Conservation (phyloP, 2,888 invertebrate genomes). For the Branchipolynoe longqiensis region DNA sequence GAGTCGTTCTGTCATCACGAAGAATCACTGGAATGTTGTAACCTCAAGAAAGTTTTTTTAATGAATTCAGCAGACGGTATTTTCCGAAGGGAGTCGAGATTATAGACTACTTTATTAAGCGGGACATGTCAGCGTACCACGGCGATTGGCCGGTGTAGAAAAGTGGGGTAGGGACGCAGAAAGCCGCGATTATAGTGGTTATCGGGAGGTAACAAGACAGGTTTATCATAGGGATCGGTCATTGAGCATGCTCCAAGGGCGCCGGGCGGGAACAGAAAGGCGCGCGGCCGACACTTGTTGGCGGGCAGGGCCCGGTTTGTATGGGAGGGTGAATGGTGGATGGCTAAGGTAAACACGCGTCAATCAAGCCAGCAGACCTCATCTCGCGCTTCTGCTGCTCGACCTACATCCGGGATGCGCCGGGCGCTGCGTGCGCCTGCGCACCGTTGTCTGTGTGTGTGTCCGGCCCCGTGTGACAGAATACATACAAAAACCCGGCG, state of each 20-base stretch:
- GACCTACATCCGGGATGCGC: conserved; percentile 49
- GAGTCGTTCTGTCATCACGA: no score
- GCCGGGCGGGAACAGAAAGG: conserved; percentile 20
- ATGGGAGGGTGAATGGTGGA: background rate
- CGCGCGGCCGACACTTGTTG: conserved; percentile 37
- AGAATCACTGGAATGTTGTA: no score
- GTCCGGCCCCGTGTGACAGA: no score
- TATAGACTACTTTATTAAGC: conserved; percentile 46
- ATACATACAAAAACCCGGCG: no score
- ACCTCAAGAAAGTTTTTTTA: no score
- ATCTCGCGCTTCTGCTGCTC: conserved; percentile 11
- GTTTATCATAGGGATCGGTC: conserved; percentile 49
- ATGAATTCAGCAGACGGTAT: no score
- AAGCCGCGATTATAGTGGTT: conserved; percentile 49
- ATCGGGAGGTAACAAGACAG: conserved; percentile 50
- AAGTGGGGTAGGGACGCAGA: conserved; percentile 1
- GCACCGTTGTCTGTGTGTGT: no score
- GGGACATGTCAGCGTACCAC: background rate
- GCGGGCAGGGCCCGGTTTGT: conserved; percentile 29
- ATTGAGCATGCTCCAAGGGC: conserved; percentile 17
- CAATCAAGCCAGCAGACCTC: conserved; percentile 30
- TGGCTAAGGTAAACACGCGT: conserved; percentile 37
- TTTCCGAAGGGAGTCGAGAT: background rate
- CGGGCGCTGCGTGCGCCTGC: no score
- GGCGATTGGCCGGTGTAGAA: conserved; percentile 30